A percentile compares a stretch with the other conserved stretches of the same genome.
These are phyloP conservation scores for Ianthella basta DNA, from an alignment of 37 sponge, comb jelly and placozoan species.

Conservation along the genomic window DNA sequence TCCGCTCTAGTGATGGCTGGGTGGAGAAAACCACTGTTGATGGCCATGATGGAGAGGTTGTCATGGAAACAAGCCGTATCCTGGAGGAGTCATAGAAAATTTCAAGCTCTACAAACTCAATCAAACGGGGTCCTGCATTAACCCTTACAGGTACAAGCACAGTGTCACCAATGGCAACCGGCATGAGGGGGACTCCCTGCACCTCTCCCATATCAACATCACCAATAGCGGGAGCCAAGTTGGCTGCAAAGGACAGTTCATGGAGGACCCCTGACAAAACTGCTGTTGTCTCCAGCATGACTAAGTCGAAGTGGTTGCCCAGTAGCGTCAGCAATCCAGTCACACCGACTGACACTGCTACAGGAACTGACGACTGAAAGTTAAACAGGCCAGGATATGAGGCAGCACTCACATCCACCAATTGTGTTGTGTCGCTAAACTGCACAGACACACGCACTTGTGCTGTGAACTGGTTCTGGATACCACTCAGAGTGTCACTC, in stretches of 20 bases:
- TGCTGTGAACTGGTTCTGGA: background rate
- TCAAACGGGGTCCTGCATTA: constrained; percentile 49
- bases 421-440: constrained; percentile 48
- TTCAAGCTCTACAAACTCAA: constrained; percentile 59
- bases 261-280: background rate
- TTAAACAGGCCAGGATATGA: constrained; percentile 40
- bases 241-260: constrained; percentile 17
- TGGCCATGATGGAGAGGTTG: constrained; percentile 38
- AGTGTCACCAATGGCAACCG: constrained; percentile 19
- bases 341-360: constrained; percentile 18
- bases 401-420: constrained; percentile 30
- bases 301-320: constrained; percentile 48
- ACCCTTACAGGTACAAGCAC: constrained; percentile 60
- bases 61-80: constrained; percentile 29
- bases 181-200: constrained; percentile 52
- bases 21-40: background rate
- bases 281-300: constrained; percentile 36
- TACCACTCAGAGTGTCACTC: constrained; percentile 45
- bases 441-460: constrained; percentile 41
- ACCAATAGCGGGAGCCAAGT: constrained; percentile 75
- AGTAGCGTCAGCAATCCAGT: constrained; percentile 52
- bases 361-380: constrained; percentile 34
- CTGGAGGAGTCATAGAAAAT: constrained; percentile 58
- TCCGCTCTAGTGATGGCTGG: background rate
- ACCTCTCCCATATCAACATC: constrained; percentile 75